Evolutionary conservation across 2,797 vertebrate species (phyloP).

Genomic region (Notamacropus eugenii): DNA sequence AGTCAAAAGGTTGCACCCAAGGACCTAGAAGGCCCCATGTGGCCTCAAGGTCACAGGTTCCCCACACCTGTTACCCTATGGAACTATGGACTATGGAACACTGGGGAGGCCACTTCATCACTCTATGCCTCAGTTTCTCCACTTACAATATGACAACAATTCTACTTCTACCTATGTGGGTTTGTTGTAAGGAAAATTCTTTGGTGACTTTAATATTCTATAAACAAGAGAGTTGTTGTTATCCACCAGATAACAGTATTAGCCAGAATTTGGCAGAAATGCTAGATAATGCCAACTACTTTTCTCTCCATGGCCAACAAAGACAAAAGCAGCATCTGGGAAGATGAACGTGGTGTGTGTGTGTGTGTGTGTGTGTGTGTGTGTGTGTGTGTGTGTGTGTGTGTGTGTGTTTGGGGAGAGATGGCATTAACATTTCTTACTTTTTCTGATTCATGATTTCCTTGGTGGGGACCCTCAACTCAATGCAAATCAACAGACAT

Average conservation of each 20-base stretch:
- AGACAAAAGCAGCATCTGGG: neutral
- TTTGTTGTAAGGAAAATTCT: neutral
- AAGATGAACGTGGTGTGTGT: neutral
- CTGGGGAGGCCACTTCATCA: neutral
- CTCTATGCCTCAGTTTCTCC: neutral
- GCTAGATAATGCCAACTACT: neutral
- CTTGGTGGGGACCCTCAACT: neutral
- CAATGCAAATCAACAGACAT: neutral
- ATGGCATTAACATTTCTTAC: neutral
- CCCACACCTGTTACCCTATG: neutral
- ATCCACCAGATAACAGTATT: neutral
- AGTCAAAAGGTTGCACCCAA: no score
- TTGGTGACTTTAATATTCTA: neutral
- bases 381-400: no score
- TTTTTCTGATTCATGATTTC: neutral
- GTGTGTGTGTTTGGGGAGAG: neutral
- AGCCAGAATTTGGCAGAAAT: neutral
- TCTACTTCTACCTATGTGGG: neutral
- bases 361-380: neutral
- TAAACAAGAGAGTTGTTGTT: neutral
- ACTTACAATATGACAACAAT: neutral
- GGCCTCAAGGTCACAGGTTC: no score
- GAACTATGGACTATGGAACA: neutral
- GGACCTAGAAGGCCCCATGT: no score
- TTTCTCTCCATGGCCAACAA: neutral